Conservation (phyloP, 2,113 vertebrate species). For the Manacus vitellinus region DNA sequence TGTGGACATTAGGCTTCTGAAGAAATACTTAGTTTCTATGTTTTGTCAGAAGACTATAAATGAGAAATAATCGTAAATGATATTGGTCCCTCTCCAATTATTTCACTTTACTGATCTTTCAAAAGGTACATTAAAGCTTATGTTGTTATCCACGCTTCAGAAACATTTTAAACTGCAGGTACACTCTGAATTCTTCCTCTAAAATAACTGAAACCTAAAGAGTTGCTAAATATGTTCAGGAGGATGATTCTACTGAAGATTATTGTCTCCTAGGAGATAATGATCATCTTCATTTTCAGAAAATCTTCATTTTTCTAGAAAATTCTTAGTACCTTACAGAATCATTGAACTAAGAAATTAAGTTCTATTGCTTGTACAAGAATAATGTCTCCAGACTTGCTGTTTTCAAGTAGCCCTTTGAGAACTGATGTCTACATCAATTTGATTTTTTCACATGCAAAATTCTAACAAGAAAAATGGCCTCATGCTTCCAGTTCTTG, state of each 20-base stretch:
- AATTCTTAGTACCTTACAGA: background rate
- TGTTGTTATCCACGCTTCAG: background rate
- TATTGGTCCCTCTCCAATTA: background rate
- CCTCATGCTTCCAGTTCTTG: background rate
- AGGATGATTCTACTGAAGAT: background rate
- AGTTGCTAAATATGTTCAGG: background rate
- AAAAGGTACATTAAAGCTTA: background rate
- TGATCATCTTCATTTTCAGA: background rate
- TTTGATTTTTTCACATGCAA: background rate
- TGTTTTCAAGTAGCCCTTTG: background rate
- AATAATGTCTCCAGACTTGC: background rate
- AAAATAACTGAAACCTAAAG: background rate
- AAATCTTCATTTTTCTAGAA: background rate
- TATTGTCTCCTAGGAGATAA: conserved; percentile 32
- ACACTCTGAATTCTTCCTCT: background rate
- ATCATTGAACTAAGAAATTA: conserved; percentile 11
- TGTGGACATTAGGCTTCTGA: background rate
- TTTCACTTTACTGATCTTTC: background rate
- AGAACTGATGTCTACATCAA: background rate
- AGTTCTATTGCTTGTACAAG: background rate
- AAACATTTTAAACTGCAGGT: background rate
- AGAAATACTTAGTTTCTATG: background rate
- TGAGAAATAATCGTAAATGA: background rate
- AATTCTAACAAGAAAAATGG: background rate
- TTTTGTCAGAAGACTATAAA: background rate